A percentile compares a stretch with the other conserved stretches of the same genome.
phyloP scores from a whole-genome alignment of 2,888 invertebrate species.

The Chrysomela aeneicollis region DNA sequence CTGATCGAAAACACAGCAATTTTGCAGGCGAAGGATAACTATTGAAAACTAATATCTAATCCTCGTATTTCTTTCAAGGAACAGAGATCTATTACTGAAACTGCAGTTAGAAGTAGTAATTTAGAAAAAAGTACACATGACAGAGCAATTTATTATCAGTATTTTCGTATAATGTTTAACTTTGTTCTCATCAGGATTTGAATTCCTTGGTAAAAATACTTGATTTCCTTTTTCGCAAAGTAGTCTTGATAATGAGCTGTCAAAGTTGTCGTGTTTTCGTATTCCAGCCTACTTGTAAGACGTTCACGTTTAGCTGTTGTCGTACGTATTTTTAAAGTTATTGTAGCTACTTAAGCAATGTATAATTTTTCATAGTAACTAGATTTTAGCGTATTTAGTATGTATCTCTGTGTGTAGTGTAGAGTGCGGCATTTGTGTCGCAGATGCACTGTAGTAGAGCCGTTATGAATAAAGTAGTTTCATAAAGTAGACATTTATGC shows the following conservation, averaged over 20 bases:
- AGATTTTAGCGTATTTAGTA: conserved; percentile 60
- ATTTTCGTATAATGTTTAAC: no score
- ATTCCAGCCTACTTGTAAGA: conserved; percentile 45
- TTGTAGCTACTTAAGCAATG: conserved; percentile 59
- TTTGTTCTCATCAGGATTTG: no score
- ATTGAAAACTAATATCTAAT: no score
- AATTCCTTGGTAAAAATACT: no score
- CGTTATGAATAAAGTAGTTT: conserved; percentile 67
- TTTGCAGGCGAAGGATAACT: neutral
- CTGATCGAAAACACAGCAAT: conserved; percentile 37
- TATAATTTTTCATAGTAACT: conserved; percentile 57
- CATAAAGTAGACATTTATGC: conserved; percentile 63
- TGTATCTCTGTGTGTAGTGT: conserved; percentile 63
- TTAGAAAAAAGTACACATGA: no score
- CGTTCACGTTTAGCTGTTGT: conserved; percentile 59
- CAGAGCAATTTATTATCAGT: no score
- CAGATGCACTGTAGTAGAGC: conserved; percentile 65
- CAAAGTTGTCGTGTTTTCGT: conserved; percentile 18
- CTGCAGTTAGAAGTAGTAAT: no score
- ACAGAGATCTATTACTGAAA: no score
- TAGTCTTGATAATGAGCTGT: neutral
- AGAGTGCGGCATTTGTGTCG: conserved; percentile 56
- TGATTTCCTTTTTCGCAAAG: no score
- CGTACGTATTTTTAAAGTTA: conserved; percentile 60
- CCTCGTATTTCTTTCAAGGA: neutral